These are phyloP conservation scores for Benthosema pterotum DNA, from an alignment of 2,797 vertebrate genomes.

Conservation along the genomic window DNA sequence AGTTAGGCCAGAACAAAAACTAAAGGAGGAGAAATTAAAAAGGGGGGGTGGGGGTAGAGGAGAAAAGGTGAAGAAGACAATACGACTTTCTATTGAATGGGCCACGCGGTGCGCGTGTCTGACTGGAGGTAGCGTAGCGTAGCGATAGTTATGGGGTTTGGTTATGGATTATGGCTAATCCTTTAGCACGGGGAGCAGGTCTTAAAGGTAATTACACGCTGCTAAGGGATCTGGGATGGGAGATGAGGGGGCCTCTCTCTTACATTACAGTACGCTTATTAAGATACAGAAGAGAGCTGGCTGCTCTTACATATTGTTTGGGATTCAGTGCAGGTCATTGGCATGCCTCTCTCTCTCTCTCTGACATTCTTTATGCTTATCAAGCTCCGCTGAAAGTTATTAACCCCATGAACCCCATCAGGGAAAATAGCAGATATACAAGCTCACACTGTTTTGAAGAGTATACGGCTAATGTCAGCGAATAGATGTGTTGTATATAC, in stretches of 20 bases:
- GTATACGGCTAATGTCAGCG: too few species aligned
- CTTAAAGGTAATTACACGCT: conserved; percentile 78
- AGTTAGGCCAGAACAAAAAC: conserved; percentile 19
- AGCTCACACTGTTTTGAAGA: too few species aligned
- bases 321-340: conserved; percentile 51
- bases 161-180: conserved; percentile 77
- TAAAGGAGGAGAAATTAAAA: conserved; percentile 9
- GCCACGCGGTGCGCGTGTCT: conserved; percentile 50
- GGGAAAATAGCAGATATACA: too few species aligned
- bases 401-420: neutral
- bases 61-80: conserved; percentile 38
- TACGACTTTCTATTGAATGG: conserved; percentile 25
- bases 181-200: conserved; percentile 70
- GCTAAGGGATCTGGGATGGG: conserved; percentile 69
- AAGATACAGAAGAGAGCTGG: conserved; percentile 51
- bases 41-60: neutral
- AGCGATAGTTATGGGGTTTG: conserved; percentile 71
- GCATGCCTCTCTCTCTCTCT: conserved; percentile 20
- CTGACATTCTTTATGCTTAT: conserved; percentile 33
- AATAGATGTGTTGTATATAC: neutral
- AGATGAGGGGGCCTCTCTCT: conserved; percentile 50
- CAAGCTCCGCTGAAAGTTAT: conserved; percentile 22
- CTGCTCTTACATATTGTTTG: conserved; percentile 44
- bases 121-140: conserved; percentile 64
- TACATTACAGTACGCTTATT: conserved; percentile 55